These are phyloP conservation scores for Conistra vaccinii DNA, from an alignment of 2,888 invertebrate species.

Conservation along the genomic window DNA sequence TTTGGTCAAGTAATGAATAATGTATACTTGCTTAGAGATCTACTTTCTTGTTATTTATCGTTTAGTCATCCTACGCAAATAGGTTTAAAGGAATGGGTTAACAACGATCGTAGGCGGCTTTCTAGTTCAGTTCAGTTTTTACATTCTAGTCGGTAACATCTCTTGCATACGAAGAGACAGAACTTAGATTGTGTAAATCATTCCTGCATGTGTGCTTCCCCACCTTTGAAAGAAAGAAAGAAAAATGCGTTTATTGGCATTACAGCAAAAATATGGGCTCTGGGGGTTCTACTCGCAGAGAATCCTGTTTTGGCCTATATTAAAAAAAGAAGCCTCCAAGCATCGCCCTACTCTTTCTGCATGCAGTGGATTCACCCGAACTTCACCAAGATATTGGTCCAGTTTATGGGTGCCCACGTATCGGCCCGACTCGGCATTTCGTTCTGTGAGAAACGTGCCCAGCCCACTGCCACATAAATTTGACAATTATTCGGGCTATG, in stretches of 20 bases:
- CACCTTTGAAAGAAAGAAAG: too few species aligned
- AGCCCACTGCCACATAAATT: too few species aligned
- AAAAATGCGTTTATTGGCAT: too few species aligned
- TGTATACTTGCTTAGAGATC: slow-evolving; percentile 35
- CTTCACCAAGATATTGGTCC: not conserved
- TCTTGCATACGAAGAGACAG: not conserved
- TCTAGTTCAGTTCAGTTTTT: slow-evolving; percentile 3
- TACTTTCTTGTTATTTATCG: slow-evolving; percentile 39
- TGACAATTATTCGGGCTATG: too few species aligned
- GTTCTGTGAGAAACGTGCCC: not conserved
- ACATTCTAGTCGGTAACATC: not conserved
- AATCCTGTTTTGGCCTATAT: too few species aligned
- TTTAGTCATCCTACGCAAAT: slow-evolving; percentile 45
- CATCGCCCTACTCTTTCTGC: not conserved
- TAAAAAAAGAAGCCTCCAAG: too few species aligned
- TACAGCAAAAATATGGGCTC: too few species aligned
- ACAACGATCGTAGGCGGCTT: slow-evolving; percentile 32
- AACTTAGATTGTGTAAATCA: not conserved
- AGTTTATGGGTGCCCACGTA: not conserved
- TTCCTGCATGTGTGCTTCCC: too few species aligned
- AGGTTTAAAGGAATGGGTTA: slow-evolving; percentile 25
- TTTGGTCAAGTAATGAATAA: slow-evolving; percentile 44
- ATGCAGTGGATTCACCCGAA: not conserved
- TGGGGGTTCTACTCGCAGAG: not conserved
- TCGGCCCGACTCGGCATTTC: too few species aligned